Evolutionary conservation across 2,888 invertebrate species (phyloP), one percentile per base, ranked within the genome.

Genomic region (Melitaea athalia): DNA sequence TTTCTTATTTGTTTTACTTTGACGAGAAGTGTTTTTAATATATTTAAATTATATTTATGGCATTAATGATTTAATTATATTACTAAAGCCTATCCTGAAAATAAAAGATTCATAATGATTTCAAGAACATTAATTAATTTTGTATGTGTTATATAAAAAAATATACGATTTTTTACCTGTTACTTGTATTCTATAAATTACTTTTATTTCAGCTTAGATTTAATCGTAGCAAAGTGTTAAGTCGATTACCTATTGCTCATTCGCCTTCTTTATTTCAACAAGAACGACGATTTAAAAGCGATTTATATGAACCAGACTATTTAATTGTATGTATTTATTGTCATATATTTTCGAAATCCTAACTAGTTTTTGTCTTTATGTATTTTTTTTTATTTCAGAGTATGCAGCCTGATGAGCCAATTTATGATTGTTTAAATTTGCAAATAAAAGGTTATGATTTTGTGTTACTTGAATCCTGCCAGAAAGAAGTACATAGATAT

Each of bases 391-490:
- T 74, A 75, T 93, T 94, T 59, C 81, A 95, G 95, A 88, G 88
- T 71, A 89, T 94, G 88, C 93, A 94, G 85, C 93, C 96, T 0
- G 95, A 95, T 85, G 94, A 95, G 73, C 96, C 97, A 3, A 88
- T 95, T 14, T 96, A 97, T 85, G 95, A 96, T 71, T 92, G 93
- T 14, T 80, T 98, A 14, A 97, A 97, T 84, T 91, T 99, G 31
- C 95, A 96, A 87, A 85, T 98, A 55, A 96, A 94, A 80, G 96
- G 98, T 1, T 97, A 98, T 84, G 97, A 97, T 83, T 98, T 93
- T 87, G 94, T 97, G 5, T 79, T 96, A 6, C 84, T 99, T 64
- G 98, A 98, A 88, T 95, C 92, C 72, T 98, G 95, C 81, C 97
- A 97, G 81, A 95, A 94, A 77, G 95, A 96, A 81, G 91, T 98